Evolutionary conservation across 2,888 invertebrate species (phyloP).

Genomic region (Andrena bicolor): DNA sequence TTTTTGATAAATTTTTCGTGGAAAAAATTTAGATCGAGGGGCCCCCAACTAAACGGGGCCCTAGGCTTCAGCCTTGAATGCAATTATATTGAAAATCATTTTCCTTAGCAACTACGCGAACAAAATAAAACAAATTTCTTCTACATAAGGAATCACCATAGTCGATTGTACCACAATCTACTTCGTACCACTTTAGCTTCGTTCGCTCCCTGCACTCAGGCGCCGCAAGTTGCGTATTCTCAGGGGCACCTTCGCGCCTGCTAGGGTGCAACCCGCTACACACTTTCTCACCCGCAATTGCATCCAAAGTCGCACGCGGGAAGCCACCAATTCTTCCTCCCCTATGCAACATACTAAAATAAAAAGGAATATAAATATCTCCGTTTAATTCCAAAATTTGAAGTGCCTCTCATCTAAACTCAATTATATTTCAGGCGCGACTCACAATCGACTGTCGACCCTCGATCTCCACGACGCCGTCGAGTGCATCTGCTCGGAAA

Average conservation of each 20-base stretch:
- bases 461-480: constrained; percentile 23
- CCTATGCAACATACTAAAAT: not conserved
- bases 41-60: no score
- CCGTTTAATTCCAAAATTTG: no score
- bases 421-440: constrained; percentile 67
- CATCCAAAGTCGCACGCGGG: not conserved
- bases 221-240: constrained; percentile 63
- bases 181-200: not conserved
- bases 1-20: no score
- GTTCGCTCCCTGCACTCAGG: constrained; percentile 8
- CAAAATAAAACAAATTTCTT: no score
- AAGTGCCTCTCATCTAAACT: not conserved
- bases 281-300: not conserved
- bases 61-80: no score
- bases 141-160: no score
- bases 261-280: constrained; percentile 33
- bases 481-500: constrained; percentile 79
- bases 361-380: not conserved
- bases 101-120: no score
- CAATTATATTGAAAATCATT: no score
- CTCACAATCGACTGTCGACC: constrained; percentile 36
- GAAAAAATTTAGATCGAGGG: no score
- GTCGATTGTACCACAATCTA: not conserved
- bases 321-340: not conserved
- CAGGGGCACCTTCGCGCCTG: constrained; percentile 61